Evolutionary conservation across 2,888 invertebrate species (phyloP).

Genomic region (Sabellastarte sp.): DNA sequence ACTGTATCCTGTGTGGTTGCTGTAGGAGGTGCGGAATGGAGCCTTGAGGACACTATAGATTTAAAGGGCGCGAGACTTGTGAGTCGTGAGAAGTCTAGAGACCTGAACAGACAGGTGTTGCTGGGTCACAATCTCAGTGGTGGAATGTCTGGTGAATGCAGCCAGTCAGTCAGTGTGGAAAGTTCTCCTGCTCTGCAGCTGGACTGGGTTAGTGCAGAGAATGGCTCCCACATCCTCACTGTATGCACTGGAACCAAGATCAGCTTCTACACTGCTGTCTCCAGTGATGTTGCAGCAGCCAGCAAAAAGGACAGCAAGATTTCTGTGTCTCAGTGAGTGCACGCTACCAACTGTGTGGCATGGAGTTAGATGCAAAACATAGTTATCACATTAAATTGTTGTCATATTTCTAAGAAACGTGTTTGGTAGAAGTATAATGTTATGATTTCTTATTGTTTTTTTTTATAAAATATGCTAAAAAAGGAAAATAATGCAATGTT

Average conservation of each 20-base stretch:
- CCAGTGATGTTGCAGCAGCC: slow-evolving; percentile 90
- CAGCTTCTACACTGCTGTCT: slow-evolving; percentile 64
- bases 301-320: too few relatives aligned
- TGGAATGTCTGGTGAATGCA: slow-evolving; percentile 4
- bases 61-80: slow-evolving; percentile 83
- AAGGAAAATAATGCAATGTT: too few relatives aligned
- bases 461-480: too few relatives aligned
- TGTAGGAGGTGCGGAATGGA: slow-evolving; percentile 79
- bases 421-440: too few relatives aligned
- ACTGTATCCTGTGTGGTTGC: slow-evolving; percentile 3
- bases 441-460: too few relatives aligned
- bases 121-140: background rate
- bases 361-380: too few relatives aligned
- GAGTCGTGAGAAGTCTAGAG: slow-evolving; percentile 51
- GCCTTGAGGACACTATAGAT: slow-evolving; percentile 92
- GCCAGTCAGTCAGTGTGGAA: background rate
- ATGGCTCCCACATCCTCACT: slow-evolving; percentile 95
- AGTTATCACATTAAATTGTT: too few relatives aligned
- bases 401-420: too few relatives aligned
- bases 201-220: slow-evolving; percentile 99
- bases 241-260: slow-evolving; percentile 75
- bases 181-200: slow-evolving; percentile 73
- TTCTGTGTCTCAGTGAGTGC: too few relatives aligned
- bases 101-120: slow-evolving; percentile 11
- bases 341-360: too few relatives aligned